Percentiles rank a stretch among this genome's conserved stretches.
phyloP scores from a whole-genome alignment of 2,888 invertebrate species.

The Drosophila anomelani region DNA sequence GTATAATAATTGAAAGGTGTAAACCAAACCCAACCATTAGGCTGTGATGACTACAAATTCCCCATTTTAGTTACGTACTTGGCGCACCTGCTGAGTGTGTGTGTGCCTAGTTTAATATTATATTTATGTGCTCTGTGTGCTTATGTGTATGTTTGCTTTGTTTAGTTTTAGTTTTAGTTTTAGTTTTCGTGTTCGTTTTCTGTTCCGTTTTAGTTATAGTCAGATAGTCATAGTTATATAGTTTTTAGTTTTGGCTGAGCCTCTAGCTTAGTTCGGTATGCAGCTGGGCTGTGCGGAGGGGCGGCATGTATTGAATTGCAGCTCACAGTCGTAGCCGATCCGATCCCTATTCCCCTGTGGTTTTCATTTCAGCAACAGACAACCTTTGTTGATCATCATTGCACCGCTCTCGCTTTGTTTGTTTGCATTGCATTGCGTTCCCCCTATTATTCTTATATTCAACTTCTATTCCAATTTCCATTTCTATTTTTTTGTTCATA shows the following conservation, averaged over 20 bases:
- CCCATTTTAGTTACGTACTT: slow-evolving; percentile 17
- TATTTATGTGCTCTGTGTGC: slow-evolving; percentile 21
- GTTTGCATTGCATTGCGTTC: slow-evolving; percentile 15
- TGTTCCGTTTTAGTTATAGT: slow-evolving; percentile 4
- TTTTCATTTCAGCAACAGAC: slow-evolving; percentile 50
- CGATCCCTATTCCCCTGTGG: slow-evolving; percentile 10
- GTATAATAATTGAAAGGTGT: neutral
- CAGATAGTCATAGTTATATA: slow-evolving; percentile 7
- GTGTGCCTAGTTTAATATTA: slow-evolving; percentile 1
- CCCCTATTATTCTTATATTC: slow-evolving; percentile 39
- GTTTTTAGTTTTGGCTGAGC: slow-evolving; percentile 5
- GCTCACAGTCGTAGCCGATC: slow-evolving; percentile 26
- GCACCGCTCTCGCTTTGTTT: slow-evolving; percentile 28
- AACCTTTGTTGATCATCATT: slow-evolving; percentile 23
- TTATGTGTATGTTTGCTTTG: slow-evolving; percentile 26
- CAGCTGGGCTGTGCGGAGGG: slow-evolving; percentile 8
- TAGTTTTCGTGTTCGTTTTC: slow-evolving; percentile 4
- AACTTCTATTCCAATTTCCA: slow-evolving; percentile 36
- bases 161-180: slow-evolving; percentile 1
- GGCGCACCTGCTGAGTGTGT: slow-evolving; percentile 13
- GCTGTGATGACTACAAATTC: slow-evolving; percentile 19
- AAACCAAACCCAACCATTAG: slow-evolving; percentile 5
- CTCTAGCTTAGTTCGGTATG: slow-evolving; percentile 19
- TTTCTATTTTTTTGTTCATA: slow-evolving; percentile 62
- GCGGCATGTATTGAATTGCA: slow-evolving; percentile 35